Base-by-base conservation (phyloP, 2,113 vertebrate genomes). In the Indri indri region DNA sequence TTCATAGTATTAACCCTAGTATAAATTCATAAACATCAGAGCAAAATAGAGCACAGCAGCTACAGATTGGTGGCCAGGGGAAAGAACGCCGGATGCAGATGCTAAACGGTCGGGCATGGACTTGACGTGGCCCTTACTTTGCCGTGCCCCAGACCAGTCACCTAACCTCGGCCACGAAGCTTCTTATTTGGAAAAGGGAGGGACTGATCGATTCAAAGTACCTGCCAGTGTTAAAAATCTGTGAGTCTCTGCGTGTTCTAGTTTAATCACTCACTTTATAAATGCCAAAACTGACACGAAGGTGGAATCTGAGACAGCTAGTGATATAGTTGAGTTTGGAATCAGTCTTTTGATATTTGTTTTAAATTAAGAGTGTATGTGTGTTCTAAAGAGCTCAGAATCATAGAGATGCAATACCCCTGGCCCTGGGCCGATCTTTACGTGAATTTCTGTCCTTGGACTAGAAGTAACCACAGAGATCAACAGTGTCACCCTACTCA, bases 171-270 rank as follows among this genome's bases (percentile, higher is more conserved):
- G 22, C 37, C 54, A 68, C 16, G 5, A 30, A 17, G 10, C 14
- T 74, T 92, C 30, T 65, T 87, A 37, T 45, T n/a, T 88, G 52
- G n/a, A 96, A 84, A 92, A 77, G 37, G 7, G 82, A 93, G 23
- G 59, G 5, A 18, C 20, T 32, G 17, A 40, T 4, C 20, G 17
- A 22, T 65, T 79, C 77, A 42, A 40, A 17, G 57, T 32, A 90
- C 30, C 37, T 84, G 76, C 45, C 40, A 82, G n/a, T 9, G 54
- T 32, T 37, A 25, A 70, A 80, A 54, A 34, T 22, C n/a, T 42
- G 1, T 25, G 57, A 42, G 22, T 68, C 37, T 52, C 32, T 11
- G 27, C 37, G 52, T 20, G 34, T 37, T 86, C 37, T 37, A 84
- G n/a, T 68, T 88, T 66, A 84, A 42, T 47, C 8, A 20, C 47